Percentiles rank a stretch among this genome's conserved stretches.
phyloP scores from a whole-genome alignment of 2,113 vertebrate species.

The Ochotona princeps region DNA sequence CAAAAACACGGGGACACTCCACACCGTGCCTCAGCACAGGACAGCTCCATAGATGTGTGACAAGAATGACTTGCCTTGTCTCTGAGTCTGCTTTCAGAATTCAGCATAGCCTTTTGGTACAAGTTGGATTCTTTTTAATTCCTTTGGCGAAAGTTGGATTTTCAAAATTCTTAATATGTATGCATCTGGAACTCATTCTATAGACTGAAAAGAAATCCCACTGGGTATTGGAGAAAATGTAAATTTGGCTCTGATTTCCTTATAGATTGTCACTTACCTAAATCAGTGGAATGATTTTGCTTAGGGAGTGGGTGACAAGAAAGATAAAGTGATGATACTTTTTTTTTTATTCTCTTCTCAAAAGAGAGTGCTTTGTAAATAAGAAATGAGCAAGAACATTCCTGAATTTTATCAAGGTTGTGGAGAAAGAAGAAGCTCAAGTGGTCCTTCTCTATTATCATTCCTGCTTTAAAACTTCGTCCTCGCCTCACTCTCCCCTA shows the following conservation, averaged over 20 bases:
- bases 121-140: not conserved
- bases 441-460: not conserved
- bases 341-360: conserved; percentile 20
- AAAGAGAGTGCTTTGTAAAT: conserved; percentile 1
- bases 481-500: not conserved
- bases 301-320: not conserved
- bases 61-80: not conserved
- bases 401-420: not conserved
- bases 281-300: conserved; percentile 30
- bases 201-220: not conserved
- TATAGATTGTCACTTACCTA: not conserved
- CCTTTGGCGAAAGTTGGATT: not conserved
- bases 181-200: not conserved
- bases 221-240: not conserved
- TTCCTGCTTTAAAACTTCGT: not conserved
- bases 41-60: not conserved
- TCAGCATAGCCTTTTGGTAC: not conserved
- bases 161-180: not conserved
- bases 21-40: not conserved
- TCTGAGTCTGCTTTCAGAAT: not conserved
- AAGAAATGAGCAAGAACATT: not conserved
- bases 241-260: conserved; percentile 39
- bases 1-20: not conserved
- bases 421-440: not conserved
- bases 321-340: conserved; percentile 5